Conservation (phyloP, 2,888 invertebrate species). For the Cataglyphis livida region DNA sequence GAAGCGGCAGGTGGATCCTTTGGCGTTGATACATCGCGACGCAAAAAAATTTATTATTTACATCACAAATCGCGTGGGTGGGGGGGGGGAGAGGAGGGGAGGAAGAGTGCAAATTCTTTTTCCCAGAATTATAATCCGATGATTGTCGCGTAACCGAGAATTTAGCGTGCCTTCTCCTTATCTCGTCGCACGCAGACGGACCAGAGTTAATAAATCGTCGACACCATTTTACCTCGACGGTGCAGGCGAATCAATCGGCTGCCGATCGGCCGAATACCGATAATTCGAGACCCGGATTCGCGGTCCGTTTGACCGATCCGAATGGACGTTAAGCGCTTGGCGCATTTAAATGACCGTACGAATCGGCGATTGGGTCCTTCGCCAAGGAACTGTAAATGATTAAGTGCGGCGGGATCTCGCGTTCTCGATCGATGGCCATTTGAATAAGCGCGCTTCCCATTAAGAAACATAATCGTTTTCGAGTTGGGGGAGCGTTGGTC, state of each 20-base stretch:
- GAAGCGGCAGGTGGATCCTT: slow-evolving; percentile 4
- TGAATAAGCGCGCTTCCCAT: slow-evolving; percentile 38
- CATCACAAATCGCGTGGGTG: background rate
- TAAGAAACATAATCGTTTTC: slow-evolving; percentile 26
- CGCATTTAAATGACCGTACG: slow-evolving; percentile 50
- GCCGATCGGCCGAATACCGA: slow-evolving; percentile 78
- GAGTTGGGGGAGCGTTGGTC: background rate
- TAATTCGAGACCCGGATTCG: slow-evolving; percentile 73
- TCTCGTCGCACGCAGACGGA: slow-evolving; percentile 73
- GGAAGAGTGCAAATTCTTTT: background rate
- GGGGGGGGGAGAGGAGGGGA: no score
- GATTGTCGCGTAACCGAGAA: background rate
- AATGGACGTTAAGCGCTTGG: slow-evolving; percentile 66
- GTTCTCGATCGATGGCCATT: slow-evolving; percentile 34
- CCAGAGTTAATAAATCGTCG: slow-evolving; percentile 77
- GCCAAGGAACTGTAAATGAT: slow-evolving; percentile 41
- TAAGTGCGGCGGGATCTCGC: slow-evolving; percentile 13
- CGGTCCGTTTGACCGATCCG: slow-evolving; percentile 66
- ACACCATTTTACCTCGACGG: slow-evolving; percentile 78
- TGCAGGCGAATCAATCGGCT: slow-evolving; percentile 79
- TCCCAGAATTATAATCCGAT: background rate
- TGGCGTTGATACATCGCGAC: background rate
- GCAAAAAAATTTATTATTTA: background rate
- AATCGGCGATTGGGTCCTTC: slow-evolving; percentile 38
- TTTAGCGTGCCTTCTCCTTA: slow-evolving; percentile 45